These are phyloP conservation scores for Callyntrura sp. DNA, from an alignment of 2,888 invertebrate genomes.

Conservation along the genomic window DNA sequence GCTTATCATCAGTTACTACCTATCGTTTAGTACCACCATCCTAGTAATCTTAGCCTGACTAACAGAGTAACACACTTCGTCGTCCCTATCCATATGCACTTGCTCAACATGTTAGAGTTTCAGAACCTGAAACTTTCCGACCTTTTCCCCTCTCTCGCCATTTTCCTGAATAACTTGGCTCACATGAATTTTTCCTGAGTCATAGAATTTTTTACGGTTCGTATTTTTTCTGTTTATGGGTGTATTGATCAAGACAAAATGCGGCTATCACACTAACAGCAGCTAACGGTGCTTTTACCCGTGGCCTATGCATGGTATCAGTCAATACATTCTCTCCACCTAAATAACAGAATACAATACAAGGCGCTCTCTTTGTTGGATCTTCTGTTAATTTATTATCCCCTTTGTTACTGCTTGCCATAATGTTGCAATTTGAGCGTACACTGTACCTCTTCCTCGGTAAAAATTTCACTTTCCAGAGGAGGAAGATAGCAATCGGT, in stretches of 20 bases:
- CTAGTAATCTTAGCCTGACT: too few relatives aligned
- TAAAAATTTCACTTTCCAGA: background rate
- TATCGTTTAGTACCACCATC: background rate
- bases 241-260: slow-evolving; percentile 42
- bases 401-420: too few relatives aligned
- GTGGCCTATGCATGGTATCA: too few relatives aligned
- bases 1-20: slow-evolving; percentile 49
- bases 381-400: too few relatives aligned
- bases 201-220: slow-evolving; percentile 57
- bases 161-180: slow-evolving; percentile 32
- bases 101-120: too few relatives aligned
- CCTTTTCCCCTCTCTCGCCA: background rate
- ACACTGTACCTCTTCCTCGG: background rate
- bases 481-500: background rate
- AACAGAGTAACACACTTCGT: too few relatives aligned
- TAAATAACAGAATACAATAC: too few relatives aligned
- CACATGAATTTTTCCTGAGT: slow-evolving; percentile 66
- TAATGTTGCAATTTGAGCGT: background rate
- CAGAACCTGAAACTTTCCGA: background rate
- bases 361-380: too few relatives aligned
- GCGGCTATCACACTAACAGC: background rate
- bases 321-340: too few relatives aligned
- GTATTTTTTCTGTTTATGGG: slow-evolving; percentile 55
- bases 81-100: background rate
- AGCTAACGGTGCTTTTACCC: background rate